Evolutionary conservation across 2,113 vertebrate species (phyloP).

Genomic region (Marmota flaviventris): DNA sequence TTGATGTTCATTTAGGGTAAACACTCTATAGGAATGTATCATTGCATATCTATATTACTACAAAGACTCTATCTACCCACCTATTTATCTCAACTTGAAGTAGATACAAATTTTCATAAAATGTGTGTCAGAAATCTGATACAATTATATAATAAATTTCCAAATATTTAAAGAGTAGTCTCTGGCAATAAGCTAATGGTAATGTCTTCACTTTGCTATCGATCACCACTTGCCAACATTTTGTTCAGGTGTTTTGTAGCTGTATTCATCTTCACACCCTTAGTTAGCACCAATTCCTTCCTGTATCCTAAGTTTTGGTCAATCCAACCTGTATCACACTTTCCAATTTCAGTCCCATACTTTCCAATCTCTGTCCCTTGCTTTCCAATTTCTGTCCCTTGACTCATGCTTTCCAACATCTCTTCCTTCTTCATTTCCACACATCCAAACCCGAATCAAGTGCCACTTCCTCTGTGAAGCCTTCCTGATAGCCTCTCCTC

Average conservation of each 20-base stretch:
- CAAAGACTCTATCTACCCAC: not conserved
- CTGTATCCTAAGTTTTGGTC: not conserved
- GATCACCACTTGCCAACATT: not conserved
- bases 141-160: not conserved
- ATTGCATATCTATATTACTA: not conserved
- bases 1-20: not conserved
- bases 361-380: not conserved
- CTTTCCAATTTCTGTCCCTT: not conserved
- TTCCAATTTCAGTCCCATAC: not conserved
- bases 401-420: not conserved
- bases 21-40: not conserved
- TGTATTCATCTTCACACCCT: not conserved
- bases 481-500: not conserved
- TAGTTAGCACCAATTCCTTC: not conserved
- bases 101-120: not conserved
- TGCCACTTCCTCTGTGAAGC: not conserved
- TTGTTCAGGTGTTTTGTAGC: not conserved
- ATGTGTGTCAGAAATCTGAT: not conserved
- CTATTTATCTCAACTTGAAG: not conserved
- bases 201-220: not conserved
- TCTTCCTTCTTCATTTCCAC: not conserved
- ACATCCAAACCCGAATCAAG: not conserved
- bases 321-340: not conserved
- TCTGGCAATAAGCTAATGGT: not conserved
- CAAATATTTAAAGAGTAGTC: not conserved